Conservation (phyloP, 2,888 invertebrate genomes). For the Ophion ventricosus region DNA sequence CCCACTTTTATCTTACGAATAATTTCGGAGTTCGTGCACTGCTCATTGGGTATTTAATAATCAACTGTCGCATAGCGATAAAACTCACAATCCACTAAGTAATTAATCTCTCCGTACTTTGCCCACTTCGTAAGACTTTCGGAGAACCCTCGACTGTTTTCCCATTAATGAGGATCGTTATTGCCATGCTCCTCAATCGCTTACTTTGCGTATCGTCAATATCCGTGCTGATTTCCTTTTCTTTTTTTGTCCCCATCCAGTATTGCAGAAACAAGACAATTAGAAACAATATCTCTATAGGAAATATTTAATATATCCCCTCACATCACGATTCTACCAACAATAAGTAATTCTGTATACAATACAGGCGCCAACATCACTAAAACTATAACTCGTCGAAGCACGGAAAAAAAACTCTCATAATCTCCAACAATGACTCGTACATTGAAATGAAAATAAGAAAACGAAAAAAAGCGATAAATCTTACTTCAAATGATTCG, state of each 20-base stretch:
- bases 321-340: constrained; percentile 27
- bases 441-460: constrained; percentile 25
- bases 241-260: background rate
- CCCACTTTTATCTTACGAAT: background rate
- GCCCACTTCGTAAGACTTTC: constrained; percentile 19
- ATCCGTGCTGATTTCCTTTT: background rate
- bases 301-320: constrained; percentile 2
- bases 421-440: constrained; percentile 47
- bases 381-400: constrained; percentile 43
- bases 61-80: too few species aligned
- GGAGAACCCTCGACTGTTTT: background rate
- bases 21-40: background rate
- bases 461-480: background rate
- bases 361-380: constrained; percentile 64
- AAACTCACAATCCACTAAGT: constrained; percentile 32
- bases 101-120: constrained; percentile 43
- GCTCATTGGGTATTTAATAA: too few species aligned
- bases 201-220: background rate
- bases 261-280: background rate
- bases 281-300: background rate
- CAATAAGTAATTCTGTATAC: constrained; percentile 44
- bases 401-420: constrained; percentile 53
- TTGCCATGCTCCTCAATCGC: background rate
- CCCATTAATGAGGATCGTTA: background rate
- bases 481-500: background rate